Evolutionary conservation across 2,888 invertebrate species (phyloP), one percentile per base, ranked within the genome.

Genomic region (Eledona agricola): DNA sequence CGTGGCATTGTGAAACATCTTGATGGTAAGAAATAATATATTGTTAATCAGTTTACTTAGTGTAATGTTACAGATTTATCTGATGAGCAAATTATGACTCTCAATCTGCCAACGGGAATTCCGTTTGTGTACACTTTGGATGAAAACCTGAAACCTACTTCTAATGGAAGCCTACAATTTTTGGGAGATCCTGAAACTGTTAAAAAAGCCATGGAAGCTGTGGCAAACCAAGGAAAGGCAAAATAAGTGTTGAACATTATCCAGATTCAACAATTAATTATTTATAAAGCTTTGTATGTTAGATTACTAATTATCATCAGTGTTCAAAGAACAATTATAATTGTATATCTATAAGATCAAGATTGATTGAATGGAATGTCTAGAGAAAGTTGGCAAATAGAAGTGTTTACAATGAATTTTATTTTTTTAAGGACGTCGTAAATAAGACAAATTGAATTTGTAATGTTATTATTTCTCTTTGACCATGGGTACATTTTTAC

Each of bases 1-100:
- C 80, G 93, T 65, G 93, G 93, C 55, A 89, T 94, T 64, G 90
- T 93, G 2, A 93, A 93, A 76, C 89, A 93, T 79, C 84, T 71
- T 11, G 67, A 70, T 49, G 37, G 68, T 67, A 62, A 59, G 64
- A 62, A 35, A 16, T 10, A 6, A 7, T n/a, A 11, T 42, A 6
- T 3, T 4, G 15, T 29, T 29, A 2, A 13, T 6, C 7, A 34
- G 3, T 26, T 28, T 16, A 15, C 29, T 25, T n/a, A 32, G 4
- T 12, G 13, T 3, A 15, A 15, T 32, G n/a, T 70, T 69, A 2
- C 60, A 88, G 87, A 81, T 53, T 79, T 90, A 65, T 82, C 83
- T 26, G 87, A 89, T 66, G 84, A 84, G 22, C 82, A 84, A 49
- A 89, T 90, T 35, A 88, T 88, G 83, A 82, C 81, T 53, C 76